Base-by-base conservation (phyloP, 2,113 vertebrate species). In the Anguilla japonica region DNA sequence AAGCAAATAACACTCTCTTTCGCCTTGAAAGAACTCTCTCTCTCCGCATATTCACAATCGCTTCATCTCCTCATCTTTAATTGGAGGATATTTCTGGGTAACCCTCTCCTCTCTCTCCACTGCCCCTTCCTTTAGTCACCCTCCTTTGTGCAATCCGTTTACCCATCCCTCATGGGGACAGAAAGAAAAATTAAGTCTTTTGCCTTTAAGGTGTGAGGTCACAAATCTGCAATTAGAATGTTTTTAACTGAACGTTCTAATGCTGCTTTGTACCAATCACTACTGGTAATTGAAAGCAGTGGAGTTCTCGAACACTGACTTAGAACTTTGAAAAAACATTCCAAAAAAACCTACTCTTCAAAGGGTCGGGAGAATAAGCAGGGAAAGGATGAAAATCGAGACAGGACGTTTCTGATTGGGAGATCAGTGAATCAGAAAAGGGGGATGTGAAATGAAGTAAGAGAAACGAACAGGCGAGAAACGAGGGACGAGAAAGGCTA, bases 31-130 rank as follows among this genome's bases (percentile, higher is more conserved):
- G 71, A 78, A 14, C 22, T 26, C 63, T 88, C 78, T 89, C 91
- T 83, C 92, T 92, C 91, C 92, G 94, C 93, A 91, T 89, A 91
- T 91, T 92, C 88, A n/a, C 56, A 90, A 93, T 92, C 91, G 86
- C 90, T 92, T 91, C 67, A 16, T 53, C 53, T 78, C 78, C 82
- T 79, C 53, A 83, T 85, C 88, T 2, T 81, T 83, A 88, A 89
- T 86, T 83, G 89, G 60, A 89, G 87, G 83, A 88, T 80, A 81
- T 89, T 87, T 88, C 82, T 85, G 63, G 86, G 89, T 92, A 89
- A 85, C 89, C 85, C 88, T 87, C 67, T 53, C 40, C 41, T 34
- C 0, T 82, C 53, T 87, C 67, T 41, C 79, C 41, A 26, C 1
- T 81, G 39, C 71, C 78, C 15, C 8, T 40, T n/a, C 41, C 41